Base-by-base conservation (phyloP, 1,140 invertebrate genomes). In the Drepana arcuata region DNA sequence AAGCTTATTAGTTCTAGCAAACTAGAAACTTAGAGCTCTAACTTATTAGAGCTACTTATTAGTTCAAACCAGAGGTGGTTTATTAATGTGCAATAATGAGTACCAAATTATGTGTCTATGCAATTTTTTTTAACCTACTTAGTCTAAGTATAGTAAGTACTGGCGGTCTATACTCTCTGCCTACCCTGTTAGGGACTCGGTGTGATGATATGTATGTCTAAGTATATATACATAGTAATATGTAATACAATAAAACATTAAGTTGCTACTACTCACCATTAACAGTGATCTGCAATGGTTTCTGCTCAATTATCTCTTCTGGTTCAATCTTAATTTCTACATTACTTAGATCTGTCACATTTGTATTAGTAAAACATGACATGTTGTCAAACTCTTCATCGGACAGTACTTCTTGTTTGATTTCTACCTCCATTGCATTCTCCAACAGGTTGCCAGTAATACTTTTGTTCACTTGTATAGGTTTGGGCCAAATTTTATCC, bases 241-340 rank as follows among this genome's bases (percentile, higher is more conserved):
- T 21, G 4, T 5, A 21, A 5, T 21, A 5, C 18, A 21, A 21
- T 9, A n/a, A n/a, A n/a, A n/a, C n/a, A n/a, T n/a, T n/a, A n/a
- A n/a, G n/a, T n/a, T n/a, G n/a, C n/a, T n/a, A 30, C 0, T 9
- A 34, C 42, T 38, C 15, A 61, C 47, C 49, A 48, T 52, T 52
- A 16, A 52, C 37, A 33, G 33, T 45, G 12, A 59, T 43, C 34
- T 59, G 37, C 23, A 48, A 27, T n/a, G 57, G 40, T 30, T 48
- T 41, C 12, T 35, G 54, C n/a, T 58, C 56, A 4, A 56, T 48
- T 23, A 68, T 48, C 33, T 79, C 71, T 27, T 69, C 68, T 0
- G 72, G 64, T 33, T 80, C 75, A 48, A 75, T 48, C 40, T 78
- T 78, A 10, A 74, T 74, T 18, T 74, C 68, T 10, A 69, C 34